phyloP scores from a whole-genome alignment of 2,113 vertebrate genomes.

The Meleagris gallopavo region DNA sequence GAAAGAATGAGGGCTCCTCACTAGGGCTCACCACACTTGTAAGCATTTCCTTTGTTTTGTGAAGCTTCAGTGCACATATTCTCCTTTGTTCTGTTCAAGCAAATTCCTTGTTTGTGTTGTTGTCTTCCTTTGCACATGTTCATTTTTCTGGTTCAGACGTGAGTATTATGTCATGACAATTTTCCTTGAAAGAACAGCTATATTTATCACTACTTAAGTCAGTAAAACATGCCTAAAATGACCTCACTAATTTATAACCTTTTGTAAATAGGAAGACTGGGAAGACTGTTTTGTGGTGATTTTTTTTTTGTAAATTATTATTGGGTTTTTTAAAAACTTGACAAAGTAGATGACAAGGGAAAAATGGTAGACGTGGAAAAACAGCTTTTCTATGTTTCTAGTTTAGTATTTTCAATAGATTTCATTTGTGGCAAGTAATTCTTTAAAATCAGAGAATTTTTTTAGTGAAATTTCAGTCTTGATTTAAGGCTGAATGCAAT shows the following conservation, averaged over 20 bases:
- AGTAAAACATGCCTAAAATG: slow-evolving; percentile 1
- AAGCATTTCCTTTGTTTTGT: slow-evolving; percentile 9
- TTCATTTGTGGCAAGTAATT: neutral
- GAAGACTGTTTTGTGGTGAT: no score
- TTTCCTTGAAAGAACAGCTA: neutral
- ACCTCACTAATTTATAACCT: slow-evolving; percentile 48
- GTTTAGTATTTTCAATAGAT: neutral
- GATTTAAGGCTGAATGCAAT: slow-evolving; percentile 27
- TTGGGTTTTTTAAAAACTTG: slow-evolving; percentile 31
- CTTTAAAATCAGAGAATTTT: slow-evolving; percentile 31
- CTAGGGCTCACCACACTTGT: neutral
- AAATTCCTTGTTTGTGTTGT: slow-evolving; percentile 12
- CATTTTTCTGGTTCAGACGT: neutral
- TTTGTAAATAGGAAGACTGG: slow-evolving; percentile 30
- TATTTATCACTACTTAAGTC: neutral
- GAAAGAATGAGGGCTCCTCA: neutral
- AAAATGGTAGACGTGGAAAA: slow-evolving; percentile 31
- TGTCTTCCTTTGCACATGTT: neutral
- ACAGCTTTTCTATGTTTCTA: slow-evolving; percentile 26
- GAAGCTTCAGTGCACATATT: neutral
- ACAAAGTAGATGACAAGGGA: neutral
- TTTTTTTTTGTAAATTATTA: neutral
- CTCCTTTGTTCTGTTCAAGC: neutral
- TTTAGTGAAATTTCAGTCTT: slow-evolving; percentile 45
- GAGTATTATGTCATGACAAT: neutral